Percentiles rank a stretch among this genome's conserved stretches.
Conservation (phyloP, 2,113 vertebrate species). For the Spea bombifrons region DNA sequence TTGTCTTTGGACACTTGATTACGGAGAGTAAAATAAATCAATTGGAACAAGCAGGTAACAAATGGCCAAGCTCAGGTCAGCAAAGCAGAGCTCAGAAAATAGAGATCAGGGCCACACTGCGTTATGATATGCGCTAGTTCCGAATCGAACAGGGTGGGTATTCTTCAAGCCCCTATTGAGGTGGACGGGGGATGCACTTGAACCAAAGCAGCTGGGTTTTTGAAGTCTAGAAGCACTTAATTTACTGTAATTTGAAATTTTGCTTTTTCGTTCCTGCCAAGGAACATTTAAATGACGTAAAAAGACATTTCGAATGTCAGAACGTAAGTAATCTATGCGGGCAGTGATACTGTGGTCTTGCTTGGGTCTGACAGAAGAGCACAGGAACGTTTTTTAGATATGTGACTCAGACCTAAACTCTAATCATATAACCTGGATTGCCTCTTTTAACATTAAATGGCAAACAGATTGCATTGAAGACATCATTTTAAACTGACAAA, state of each 20-base stretch:
- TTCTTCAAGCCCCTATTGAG: too few species aligned
- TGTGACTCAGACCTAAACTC: neutral
- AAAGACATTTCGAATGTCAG: too few species aligned
- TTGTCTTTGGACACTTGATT: conserved; percentile 61
- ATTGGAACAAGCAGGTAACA: conserved; percentile 77
- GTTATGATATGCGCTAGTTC: too few species aligned
- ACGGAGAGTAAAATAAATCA: conserved; percentile 73
- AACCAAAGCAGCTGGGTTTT: too few species aligned
- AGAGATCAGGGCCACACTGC: conserved; percentile 46
- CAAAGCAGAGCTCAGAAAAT: conserved; percentile 62
- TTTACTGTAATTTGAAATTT: too few species aligned
- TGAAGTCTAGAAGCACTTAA: too few species aligned
- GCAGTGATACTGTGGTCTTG: neutral
- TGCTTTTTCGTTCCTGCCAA: too few species aligned
- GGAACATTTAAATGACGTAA: too few species aligned
- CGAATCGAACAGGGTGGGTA: too few species aligned
- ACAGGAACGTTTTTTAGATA: neutral
- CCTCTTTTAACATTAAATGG: conserved; percentile 6
- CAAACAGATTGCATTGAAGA: conserved; percentile 10
- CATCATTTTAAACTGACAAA: neutral
- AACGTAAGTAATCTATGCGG: too few species aligned
- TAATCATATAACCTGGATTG: neutral
- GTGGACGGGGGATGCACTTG: too few species aligned
- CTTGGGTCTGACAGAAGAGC: conserved; percentile 3
- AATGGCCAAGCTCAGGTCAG: conserved; percentile 71